Evolutionary conservation across 2,797 vertebrate genomes (phyloP), one percentile per base, ranked within the genome.

Genomic region (Furcifer pardalis): DNA sequence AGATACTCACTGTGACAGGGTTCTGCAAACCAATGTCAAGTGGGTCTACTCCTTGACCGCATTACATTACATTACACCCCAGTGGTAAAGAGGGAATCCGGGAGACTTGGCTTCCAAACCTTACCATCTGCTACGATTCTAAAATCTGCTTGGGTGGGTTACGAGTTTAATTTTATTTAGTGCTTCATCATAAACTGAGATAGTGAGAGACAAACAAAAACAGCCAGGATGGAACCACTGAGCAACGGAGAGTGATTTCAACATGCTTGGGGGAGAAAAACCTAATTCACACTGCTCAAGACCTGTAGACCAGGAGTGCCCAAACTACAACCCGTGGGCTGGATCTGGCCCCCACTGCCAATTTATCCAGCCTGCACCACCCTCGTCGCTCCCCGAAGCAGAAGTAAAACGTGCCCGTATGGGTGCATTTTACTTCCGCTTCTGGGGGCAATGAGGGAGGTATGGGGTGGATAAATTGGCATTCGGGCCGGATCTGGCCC

Each of bases 101-200:
- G 17, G 21, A 66, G 52, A 46, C 35, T 84, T 72, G 66, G 40
- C 42, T 78, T 30, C 5, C 6, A 78, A 21, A 19, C n/a, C 10
- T 79, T 79, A 63, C n/a, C 42, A 79, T 68, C 56, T 65, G 59
- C 73, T 63, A 49, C 15, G n/a, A 21, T 42, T 73, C 40, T 62
- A 8, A 73, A 19, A 63, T 52, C 44, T 65, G 35, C 30, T 52
- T 73, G 21, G 7, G 8, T 74, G 44, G 21, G 56, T n/a, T 40
- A n/a, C 12, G 65, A 49, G 46, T 79, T 63, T 25, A 72, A 12
- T 15, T 79, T 84, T 74, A 73, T 74, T 73, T 65, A 69, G 32
- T 25, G 19, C 49, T 74, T 21, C 23, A 23, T 74, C 32, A 37
- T 42, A 30, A 69, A 69, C 21, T 21, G 21, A 56, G 49, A 6